Percentiles rank a stretch among this genome's conserved stretches.
These are phyloP conservation scores for Himantopus leucocephalus DNA, from an alignment of 2,113 vertebrate species.

Conservation along the genomic window DNA sequence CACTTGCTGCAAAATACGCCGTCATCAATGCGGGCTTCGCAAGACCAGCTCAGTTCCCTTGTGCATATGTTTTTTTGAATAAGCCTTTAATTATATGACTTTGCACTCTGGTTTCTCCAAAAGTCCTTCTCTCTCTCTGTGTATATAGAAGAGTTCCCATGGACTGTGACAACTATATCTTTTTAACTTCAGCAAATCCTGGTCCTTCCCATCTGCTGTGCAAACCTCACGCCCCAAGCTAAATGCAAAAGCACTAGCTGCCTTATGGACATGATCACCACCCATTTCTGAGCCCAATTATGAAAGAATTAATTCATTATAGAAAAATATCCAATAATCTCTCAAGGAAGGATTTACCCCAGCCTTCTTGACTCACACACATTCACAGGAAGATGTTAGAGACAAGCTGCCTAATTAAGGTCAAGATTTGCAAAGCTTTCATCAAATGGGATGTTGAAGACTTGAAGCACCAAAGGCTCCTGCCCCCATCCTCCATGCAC, in stretches of 20 bases:
- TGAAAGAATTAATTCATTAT: not conserved
- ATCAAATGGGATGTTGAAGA: not conserved
- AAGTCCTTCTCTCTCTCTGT: not conserved
- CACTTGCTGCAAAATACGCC: not conserved
- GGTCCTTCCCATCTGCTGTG: not conserved
- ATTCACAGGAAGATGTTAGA: not conserved
- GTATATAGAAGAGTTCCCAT: not conserved
- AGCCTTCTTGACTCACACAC: not conserved
- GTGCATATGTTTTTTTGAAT: not conserved
- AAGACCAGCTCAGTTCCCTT: not conserved
- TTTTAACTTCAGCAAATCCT: not conserved
- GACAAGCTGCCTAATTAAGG: not conserved
- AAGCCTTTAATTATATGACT: not conserved
- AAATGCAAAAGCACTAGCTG: not conserved
- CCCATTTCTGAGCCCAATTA: not conserved
- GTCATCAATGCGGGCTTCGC: fast-evolving
- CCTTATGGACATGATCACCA: not conserved
- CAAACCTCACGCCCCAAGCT: not conserved
- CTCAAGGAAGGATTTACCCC: not conserved
- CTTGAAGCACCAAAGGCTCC: not conserved
- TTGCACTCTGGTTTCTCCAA: not conserved
- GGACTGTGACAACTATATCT: not conserved
- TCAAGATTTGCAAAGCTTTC: not conserved
- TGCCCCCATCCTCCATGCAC: no score
- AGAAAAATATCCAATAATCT: not conserved